phyloP scores from a whole-genome alignment of 2,888 invertebrate species.

The Drosophila tanythrix region DNA sequence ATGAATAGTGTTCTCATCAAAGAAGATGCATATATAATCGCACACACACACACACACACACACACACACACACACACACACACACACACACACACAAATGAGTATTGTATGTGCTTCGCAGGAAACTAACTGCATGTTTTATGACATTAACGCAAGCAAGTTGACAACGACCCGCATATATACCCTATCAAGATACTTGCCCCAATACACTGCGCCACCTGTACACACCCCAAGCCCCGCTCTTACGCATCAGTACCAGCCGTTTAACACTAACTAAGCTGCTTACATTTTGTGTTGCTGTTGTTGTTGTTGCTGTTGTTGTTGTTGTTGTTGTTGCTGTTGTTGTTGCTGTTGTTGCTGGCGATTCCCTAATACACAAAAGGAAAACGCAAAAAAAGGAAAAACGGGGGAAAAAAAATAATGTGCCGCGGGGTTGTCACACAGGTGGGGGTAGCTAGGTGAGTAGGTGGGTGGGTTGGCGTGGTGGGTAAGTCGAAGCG shows the following conservation, averaged over 20 bases:
- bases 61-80: neutral
- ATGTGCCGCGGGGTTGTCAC: constrained; percentile 49
- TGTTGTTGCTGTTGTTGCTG: constrained; percentile 1
- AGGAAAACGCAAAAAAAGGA: constrained; percentile 40
- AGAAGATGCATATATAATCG: neutral
- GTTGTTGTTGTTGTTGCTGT: too few species aligned
- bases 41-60: neutral
- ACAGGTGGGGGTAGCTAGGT: constrained; percentile 13
- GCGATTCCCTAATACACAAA: constrained; percentile 62
- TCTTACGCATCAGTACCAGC: constrained; percentile 58
- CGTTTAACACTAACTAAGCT: constrained; percentile 77
- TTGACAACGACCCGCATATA: neutral
- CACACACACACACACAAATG: neutral
- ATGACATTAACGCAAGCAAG: constrained; percentile 4
- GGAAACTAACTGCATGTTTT: constrained; percentile 31
- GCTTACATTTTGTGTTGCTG: constrained; percentile 49
- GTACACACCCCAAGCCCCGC: neutral
- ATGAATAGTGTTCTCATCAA: neutral
- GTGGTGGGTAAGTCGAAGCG: constrained; percentile 32
- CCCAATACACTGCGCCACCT: neutral
- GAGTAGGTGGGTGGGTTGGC: neutral
- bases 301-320: neutral
- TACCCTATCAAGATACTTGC: neutral
- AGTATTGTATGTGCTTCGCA: constrained; percentile 8
- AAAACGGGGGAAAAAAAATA: constrained; percentile 42